Evolutionary conservation across 2,113 vertebrate species (phyloP).

Genomic region (Polyodon spathula): DNA sequence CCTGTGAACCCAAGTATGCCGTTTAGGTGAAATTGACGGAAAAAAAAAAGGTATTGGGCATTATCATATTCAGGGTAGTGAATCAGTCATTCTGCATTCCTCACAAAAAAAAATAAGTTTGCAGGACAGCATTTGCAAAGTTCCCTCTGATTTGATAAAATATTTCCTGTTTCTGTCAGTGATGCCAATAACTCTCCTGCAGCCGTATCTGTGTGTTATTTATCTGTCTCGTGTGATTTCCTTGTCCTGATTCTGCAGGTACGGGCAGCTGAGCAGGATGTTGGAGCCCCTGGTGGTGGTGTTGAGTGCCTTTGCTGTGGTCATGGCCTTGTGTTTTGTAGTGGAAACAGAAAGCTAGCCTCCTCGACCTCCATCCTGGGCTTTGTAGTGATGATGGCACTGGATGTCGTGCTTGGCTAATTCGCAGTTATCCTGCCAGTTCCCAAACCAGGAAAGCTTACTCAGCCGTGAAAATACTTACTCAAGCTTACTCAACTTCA

Average conservation of each 20-base stretch:
- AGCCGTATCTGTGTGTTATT: neutral
- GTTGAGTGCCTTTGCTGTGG: constrained; percentile 70
- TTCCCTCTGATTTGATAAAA: no score
- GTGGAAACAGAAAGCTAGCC: constrained; percentile 85
- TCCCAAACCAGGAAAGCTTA: neutral
- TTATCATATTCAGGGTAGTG: no score
- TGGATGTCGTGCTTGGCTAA: constrained; percentile 89
- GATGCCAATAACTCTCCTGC: neutral
- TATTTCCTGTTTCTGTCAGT: no score
- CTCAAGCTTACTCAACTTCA: no score
- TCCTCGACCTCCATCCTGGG: constrained; percentile 88
- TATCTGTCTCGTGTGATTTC: constrained; percentile 1
- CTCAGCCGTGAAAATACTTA: no score
- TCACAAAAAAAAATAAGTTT: no score
- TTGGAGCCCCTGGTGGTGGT: constrained; percentile 81
- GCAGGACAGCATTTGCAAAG: no score
- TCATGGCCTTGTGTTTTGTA: constrained; percentile 55
- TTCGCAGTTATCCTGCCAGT: neutral
- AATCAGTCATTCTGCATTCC: no score
- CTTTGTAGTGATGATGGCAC: constrained; percentile 95
- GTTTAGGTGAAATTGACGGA: no score
- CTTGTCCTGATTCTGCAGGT: constrained; percentile 52
- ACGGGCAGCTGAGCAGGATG: constrained; percentile 92
- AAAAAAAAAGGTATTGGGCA: no score
- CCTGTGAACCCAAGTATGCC: no score